phyloP scores from a whole-genome alignment of 2,113 vertebrate species.

The Penelope pileata region DNA sequence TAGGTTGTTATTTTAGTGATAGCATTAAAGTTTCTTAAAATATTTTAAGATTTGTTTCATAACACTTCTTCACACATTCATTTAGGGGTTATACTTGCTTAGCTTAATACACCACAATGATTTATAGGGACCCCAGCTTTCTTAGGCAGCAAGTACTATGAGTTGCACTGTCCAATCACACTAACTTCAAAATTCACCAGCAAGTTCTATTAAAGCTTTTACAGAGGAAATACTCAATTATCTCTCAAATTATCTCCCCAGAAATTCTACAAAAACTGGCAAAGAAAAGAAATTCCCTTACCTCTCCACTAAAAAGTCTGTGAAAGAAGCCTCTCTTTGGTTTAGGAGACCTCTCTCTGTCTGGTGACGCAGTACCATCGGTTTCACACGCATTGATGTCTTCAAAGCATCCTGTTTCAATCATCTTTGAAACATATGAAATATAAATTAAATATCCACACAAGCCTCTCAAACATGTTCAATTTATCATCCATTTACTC shows the following conservation, averaged over 20 bases:
- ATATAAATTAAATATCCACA: slow-evolving; percentile 4
- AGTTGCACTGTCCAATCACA: background rate
- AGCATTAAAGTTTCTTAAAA: background rate
- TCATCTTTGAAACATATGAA: slow-evolving; percentile 81
- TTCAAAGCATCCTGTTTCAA: slow-evolving; percentile 92
- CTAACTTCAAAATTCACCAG: background rate
- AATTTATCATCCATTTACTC: background rate
- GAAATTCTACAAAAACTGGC: background rate
- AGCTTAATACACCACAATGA: background rate
- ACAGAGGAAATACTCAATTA: background rate
- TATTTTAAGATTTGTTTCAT: background rate
- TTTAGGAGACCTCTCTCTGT: slow-evolving; percentile 78
- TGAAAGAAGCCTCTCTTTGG: slow-evolving; percentile 88
- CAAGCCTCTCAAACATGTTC: background rate
- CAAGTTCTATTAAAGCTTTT: background rate
- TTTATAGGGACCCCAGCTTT: background rate
- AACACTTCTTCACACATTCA: background rate
- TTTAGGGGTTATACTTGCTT: background rate
- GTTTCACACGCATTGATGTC: slow-evolving; percentile 86
- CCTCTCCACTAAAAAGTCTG: slow-evolving; percentile 87
- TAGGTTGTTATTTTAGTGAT: background rate
- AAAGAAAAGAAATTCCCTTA: slow-evolving; percentile 67
- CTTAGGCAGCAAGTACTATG: background rate
- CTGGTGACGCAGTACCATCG: slow-evolving; percentile 75
- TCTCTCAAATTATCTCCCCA: background rate